Percentiles rank a stretch among this genome's conserved stretches.
These are phyloP conservation scores for Stigmatopora nigra DNA, from an alignment of 2,113 vertebrate species.

Conservation along the genomic window DNA sequence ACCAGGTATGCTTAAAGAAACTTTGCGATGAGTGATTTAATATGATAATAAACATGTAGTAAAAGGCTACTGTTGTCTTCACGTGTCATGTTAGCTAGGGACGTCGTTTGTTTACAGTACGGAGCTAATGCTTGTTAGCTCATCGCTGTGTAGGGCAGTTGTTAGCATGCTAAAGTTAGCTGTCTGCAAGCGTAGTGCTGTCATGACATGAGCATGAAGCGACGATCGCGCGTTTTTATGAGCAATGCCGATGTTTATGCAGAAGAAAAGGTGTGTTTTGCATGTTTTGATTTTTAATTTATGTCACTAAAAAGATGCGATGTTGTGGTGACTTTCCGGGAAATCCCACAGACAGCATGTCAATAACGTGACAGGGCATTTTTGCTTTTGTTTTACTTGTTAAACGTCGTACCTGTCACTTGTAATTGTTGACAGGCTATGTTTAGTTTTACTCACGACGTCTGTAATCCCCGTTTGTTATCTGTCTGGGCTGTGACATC, in stretches of 20 bases:
- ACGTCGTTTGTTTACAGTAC: constrained; percentile 51
- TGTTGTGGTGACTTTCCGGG: constrained; percentile 43
- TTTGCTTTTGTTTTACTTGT: constrained; percentile 1
- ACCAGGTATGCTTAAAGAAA: constrained; percentile 41
- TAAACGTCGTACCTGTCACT: not conserved
- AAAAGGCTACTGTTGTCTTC: not conserved
- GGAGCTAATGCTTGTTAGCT: constrained; percentile 49
- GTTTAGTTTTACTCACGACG: constrained; percentile 29
- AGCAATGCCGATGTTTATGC: not conserved
- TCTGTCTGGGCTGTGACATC: constrained; percentile 36
- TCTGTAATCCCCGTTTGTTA: constrained; percentile 51
- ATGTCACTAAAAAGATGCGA: constrained; percentile 28
- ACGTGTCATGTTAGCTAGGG: constrained; percentile 31
- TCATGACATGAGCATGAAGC: constrained; percentile 4
- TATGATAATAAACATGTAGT: not conserved
- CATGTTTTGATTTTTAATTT: constrained; percentile 2
- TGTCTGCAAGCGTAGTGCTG: constrained; percentile 18
- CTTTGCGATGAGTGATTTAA: not conserved
- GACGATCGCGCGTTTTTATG: not conserved
- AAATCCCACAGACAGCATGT: constrained; percentile 13
- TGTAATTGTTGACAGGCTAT: not conserved
- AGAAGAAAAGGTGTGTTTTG: not conserved
- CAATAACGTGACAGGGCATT: constrained; percentile 17
- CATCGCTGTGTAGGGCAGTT: constrained; percentile 3
- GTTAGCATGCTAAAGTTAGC: constrained; percentile 50